Evolutionary conservation across 2,888 invertebrate genomes (phyloP).

Genomic region (Acanthosoma haemorrhoidale): DNA sequence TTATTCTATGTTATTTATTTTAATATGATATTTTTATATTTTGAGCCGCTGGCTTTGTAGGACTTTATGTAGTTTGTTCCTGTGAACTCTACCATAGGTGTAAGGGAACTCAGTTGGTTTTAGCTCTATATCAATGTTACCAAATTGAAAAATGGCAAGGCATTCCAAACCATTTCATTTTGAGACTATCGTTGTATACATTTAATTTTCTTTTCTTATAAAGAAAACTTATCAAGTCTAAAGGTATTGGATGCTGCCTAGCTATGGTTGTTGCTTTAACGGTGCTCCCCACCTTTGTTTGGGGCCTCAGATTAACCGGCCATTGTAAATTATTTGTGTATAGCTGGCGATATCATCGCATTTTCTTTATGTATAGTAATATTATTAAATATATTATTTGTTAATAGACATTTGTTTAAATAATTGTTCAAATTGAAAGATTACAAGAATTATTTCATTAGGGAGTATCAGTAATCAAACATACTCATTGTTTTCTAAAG

Average conservation of each 20-base stretch:
- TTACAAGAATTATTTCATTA: constrained; percentile 15
- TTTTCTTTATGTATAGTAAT: constrained; percentile 27
- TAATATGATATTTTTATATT: constrained; percentile 26
- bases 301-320: constrained; percentile 22
- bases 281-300: constrained; percentile 23
- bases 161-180: constrained; percentile 24
- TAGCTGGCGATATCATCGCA: constrained; percentile 20
- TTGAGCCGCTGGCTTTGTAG: constrained; percentile 7
- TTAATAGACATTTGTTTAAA: constrained; percentile 23
- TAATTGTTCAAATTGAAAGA: constrained; percentile 19
- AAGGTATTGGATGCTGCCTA: constrained; percentile 26
- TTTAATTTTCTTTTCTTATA: background rate
- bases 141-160: constrained; percentile 26
- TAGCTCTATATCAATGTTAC: constrained; percentile 25
- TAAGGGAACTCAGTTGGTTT: constrained; percentile 27
- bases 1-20: constrained; percentile 27
- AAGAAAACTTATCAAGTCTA: constrained; percentile 6
- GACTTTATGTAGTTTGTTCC: constrained; percentile 24
- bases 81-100: constrained; percentile 26
- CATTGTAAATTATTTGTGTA: constrained; percentile 27
- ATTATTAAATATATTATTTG: constrained; percentile 21
- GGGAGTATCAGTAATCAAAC: constrained; percentile 31
- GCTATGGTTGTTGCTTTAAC: constrained; percentile 27
- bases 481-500: constrained; percentile 23
- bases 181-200: background rate